These are phyloP conservation scores for Neoseiulus cucumeris DNA, from an alignment of 1,140 invertebrate species.

Conservation along the genomic window DNA sequence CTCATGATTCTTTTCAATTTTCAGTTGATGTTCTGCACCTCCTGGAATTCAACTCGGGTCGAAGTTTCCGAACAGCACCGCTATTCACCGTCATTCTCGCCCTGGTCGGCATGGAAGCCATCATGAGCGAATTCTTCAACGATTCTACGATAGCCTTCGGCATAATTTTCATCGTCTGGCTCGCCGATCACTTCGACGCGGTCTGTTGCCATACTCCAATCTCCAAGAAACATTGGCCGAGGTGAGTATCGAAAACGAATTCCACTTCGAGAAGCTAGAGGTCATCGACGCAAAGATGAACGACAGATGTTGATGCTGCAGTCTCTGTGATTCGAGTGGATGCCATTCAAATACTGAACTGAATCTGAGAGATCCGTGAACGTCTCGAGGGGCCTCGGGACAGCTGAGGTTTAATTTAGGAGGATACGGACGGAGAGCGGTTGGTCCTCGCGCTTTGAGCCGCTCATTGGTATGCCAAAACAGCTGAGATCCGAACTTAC, in stretches of 20 bases:
- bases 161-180: slow-evolving; percentile 95
- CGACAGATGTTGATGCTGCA: not conserved
- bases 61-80: slow-evolving; percentile 83
- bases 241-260: slow-evolving; percentile 36
- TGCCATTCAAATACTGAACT: too few relatives aligned
- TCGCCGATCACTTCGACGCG: slow-evolving; percentile 95
- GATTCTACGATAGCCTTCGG: slow-evolving; percentile 97
- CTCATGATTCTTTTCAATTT: not conserved
- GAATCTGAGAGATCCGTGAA: too few relatives aligned
- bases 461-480: too few relatives aligned
- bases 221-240: slow-evolving; percentile 82
- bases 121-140: slow-evolving; percentile 99
- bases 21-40: slow-evolving; percentile 2
- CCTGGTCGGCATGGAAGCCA: slow-evolving; percentile 95
- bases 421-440: too few relatives aligned
- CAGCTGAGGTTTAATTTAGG: too few relatives aligned
- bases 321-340: too few relatives aligned
- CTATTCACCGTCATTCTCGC: slow-evolving; percentile 90
- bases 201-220: slow-evolving; percentile 92
- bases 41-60: slow-evolving; percentile 46
- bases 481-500: too few relatives aligned
- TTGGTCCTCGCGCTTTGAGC: too few relatives aligned
- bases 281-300: not conserved
- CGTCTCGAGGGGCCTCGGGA: too few relatives aligned
- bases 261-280: not conserved